Evolutionary conservation across 2,797 vertebrate genomes (phyloP), one percentile per base, ranked within the genome.

Genomic region (Pogoniulus pusillus): DNA sequence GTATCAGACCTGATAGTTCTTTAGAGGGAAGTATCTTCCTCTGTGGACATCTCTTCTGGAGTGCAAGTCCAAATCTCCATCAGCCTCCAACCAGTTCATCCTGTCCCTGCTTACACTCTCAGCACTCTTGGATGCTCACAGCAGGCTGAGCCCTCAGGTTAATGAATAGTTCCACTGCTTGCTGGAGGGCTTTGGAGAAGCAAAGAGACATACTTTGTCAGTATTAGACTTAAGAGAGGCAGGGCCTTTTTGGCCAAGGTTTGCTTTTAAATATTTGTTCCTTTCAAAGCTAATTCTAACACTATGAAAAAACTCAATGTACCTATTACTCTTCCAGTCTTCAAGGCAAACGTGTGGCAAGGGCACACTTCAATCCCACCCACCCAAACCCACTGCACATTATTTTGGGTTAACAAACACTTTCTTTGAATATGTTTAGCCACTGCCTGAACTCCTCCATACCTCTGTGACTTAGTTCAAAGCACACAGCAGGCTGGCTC

Each of bases 291-390:
- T 54, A 49, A 62, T 85, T 90, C 39, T 41, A 72, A 79, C 8
- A 65, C 63, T 45, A 65, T 35, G 53, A 80, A 83, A 88, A 90
- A 90, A 12, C 3, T 41, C 82, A 59, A 20, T 22, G 75, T 81
- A 81, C 51, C 79, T 81, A 79, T 91, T 93, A 85, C 89, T 72
- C 81, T 90, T 73, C 87, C 70, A 96, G 39, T 95, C 91, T 87
- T 85, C 73, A 90, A 93, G 88, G 69, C 68, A 92, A 94, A 89
- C 73, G 62, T 94, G 94, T 93, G 62, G 55, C 83, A 92, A 88
- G 49, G 81, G 58, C 53, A 41, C 88, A 71, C 73, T 97, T 96
- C 96, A 96, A 96, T 95, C 89, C 71, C 83, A 93, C 35, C 59
- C 26, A n/a, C 93, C 77, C 86, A 85, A 85, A 73, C 95, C 96